Conservation (phyloP, 2,888 invertebrate species). For the Dinocampus coccinellae region DNA sequence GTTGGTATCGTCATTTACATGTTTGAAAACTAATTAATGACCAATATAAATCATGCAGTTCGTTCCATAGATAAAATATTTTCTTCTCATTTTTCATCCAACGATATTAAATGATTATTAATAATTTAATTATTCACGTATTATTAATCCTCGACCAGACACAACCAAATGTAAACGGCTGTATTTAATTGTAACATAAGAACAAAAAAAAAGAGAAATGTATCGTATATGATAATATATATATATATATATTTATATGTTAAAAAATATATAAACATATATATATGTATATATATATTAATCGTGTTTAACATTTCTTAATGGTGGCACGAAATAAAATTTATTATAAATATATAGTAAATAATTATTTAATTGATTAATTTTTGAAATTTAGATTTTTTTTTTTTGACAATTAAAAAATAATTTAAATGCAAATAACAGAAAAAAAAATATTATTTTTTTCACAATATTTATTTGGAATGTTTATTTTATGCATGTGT, state of each 20-base stretch:
- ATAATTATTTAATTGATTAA: background rate
- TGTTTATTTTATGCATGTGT: slow-evolving; percentile 57
- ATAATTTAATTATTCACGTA: slow-evolving; percentile 43
- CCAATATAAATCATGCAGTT: slow-evolving; percentile 29
- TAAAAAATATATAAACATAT: slow-evolving; percentile 43
- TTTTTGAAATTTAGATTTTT: background rate
- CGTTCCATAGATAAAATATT: slow-evolving; percentile 13
- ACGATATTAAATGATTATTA: slow-evolving; percentile 31
- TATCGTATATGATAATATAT: background rate
- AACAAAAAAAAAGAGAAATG: slow-evolving; percentile 52
- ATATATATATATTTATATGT: background rate
- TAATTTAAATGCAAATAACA: background rate
- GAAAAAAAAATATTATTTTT: slow-evolving; percentile 18
- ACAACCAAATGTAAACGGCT: slow-evolving; percentile 57
- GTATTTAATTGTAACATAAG: slow-evolving; percentile 64
- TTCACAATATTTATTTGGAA: slow-evolving; percentile 52
- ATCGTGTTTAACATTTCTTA: slow-evolving; percentile 51
- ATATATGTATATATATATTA: slow-evolving; percentile 59
- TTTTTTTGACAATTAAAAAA: background rate
- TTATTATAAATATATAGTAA: slow-evolving; percentile 66
- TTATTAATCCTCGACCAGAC: slow-evolving; percentile 59
- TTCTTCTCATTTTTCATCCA: slow-evolving; percentile 3
- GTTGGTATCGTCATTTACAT: slow-evolving; percentile 3
- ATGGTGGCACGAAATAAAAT: slow-evolving; percentile 56
- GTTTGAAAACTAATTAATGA: slow-evolving; percentile 16